Evolutionary conservation across 2,113 vertebrate species (phyloP).

Genomic region (Bothrops jararaca): DNA sequence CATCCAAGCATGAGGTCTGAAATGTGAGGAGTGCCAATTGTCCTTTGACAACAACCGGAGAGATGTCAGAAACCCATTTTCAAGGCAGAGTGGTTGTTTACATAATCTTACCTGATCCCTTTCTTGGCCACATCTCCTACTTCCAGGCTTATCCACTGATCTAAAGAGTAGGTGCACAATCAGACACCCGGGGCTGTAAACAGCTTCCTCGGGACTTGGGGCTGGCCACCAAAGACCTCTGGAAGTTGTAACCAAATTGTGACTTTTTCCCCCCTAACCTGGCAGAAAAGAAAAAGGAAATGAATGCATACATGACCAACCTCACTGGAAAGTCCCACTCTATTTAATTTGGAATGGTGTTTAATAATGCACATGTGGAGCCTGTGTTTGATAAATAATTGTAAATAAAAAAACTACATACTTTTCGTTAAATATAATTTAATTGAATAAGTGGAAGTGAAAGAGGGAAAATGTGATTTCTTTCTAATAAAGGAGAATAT

Average conservation of each 20-base stretch:
- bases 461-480: not conserved
- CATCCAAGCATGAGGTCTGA: constrained; percentile 71
- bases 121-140: not conserved
- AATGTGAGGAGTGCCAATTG: constrained; percentile 70
- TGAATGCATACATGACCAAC: not conserved
- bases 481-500: not conserved
- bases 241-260: not conserved
- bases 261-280: not conserved
- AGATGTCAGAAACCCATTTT: constrained; percentile 63
- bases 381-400: not conserved
- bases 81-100: constrained; percentile 66
- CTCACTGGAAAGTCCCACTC: not conserved
- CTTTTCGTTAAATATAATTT: not conserved
- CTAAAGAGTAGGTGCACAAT: constrained; percentile 42
- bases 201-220: not conserved
- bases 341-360: not conserved
- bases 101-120: constrained; percentile 55
- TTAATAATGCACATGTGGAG: not conserved
- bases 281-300: not conserved
- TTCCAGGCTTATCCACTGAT: constrained; percentile 27
- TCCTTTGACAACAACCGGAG: constrained; percentile 61
- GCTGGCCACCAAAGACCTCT: not conserved
- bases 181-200: not conserved
- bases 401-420: not conserved
- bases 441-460: not conserved